Evolutionary conservation across 2,888 invertebrate genomes (phyloP), one percentile per base, ranked within the genome.

Genomic region (Stomorhina lunata): DNA sequence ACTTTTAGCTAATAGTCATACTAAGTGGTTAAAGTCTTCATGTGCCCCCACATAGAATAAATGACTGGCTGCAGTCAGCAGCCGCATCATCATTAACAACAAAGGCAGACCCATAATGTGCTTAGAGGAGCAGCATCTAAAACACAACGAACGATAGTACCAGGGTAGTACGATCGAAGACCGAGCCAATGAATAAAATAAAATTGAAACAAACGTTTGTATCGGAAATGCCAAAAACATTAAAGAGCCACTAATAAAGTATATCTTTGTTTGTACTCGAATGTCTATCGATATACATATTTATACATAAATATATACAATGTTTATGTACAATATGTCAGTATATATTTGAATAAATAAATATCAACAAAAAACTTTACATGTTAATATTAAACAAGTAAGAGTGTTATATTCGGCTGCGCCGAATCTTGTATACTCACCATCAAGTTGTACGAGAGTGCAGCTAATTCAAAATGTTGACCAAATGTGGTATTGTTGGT

Each of bases 151-250:
- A 45, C 17, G 43, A 20, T 25, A 25, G 7, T 17, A 43, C 9
- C 37, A 25, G 15, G 5, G 32, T 10, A 57, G n/a, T n/a, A n/a
- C 40, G 10, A n/a, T 1, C 65, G 20, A 43, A n/a, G 3, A 50
- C 17, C 20, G 27, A 45, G n/a, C 10, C 5, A 57, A 57, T 9
- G 22, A n/a, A 20, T 48, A 48, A 29, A 71, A 37, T 10, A 15
- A 32, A 53, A 25, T 9, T 17, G 48, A 66, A 55, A 22, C 29
- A 78, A 73, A 69, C 27, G 57, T 78, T 22, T 69, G 37, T 78
- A 81, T 82, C 81, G 81, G 69, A 78, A 79, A 81, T 75, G 68
- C 73, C 81, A 81, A 63, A 81, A 78, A 57, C 78, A 77, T 81
- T 81, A 68, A 73, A 73, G 73, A 63, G 61, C 59, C 66, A 48